Base-by-base conservation (phyloP, 2,888 invertebrate species). In the Caenorhabditis imperialis region DNA sequence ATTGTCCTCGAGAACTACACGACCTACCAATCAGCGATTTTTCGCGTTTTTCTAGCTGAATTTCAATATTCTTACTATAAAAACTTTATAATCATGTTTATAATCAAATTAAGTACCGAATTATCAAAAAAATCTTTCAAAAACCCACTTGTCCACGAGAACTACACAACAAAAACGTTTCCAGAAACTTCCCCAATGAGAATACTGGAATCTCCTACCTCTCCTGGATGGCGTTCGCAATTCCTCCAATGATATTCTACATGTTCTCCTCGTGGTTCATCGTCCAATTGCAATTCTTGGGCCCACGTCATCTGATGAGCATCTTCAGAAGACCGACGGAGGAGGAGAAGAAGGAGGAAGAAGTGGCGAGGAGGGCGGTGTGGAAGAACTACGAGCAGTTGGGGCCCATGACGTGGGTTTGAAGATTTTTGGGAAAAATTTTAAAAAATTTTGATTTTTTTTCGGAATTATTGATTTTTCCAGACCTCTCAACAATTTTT, bases 171-270 rank as follows among this genome's bases (percentile, higher is more conserved):
- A n/a, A n/a, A n/a, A n/a, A n/a, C n/a, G n/a, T n/a, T 50, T 69
- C 12, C 48, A 79, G 79, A 67, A 72, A 60, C 25, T 83, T 77
- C 45, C 81, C 80, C 6, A 72, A 70, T 5, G 79, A 81, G 47
- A 67, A 81, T 33, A 78, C 79, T 3, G 63, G 78, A 20, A 79
- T 83, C 48, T 79, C 79, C 0, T 83, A 81, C 44, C 42, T 81
- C 14, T 79, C 83, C 0, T 83, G 83, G 83, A 83, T 83, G 81
- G 71, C 77, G 8, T 83, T 83, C 27, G 81, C 80, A 7, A 70
- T 83, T 69, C 83, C 83, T 7, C 81, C 83, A 20, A 77, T 81
- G 81, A 16, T 83, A 30, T 72, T 77, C 61, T 83, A 83, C 74
- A 81, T 83, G 81, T 71, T 83, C 48, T 61, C 79, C 16, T 79